Evolutionary conservation across 2,113 vertebrate species (phyloP).

Genomic region (Neotoma lepida): DNA sequence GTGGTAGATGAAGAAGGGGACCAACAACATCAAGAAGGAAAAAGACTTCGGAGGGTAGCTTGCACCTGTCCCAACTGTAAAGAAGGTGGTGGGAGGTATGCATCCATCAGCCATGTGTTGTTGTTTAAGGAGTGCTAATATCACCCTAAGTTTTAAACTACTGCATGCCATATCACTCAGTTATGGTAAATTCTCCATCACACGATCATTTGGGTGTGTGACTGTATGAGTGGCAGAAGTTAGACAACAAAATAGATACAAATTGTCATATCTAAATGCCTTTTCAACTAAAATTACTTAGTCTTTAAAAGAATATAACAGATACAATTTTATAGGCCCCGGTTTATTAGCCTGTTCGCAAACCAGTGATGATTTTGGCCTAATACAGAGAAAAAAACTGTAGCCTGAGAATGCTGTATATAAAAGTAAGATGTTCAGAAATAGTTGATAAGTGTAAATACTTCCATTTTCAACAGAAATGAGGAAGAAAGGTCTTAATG

Average conservation of each 20-base stretch:
- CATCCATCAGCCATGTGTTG: slow-evolving; percentile 29
- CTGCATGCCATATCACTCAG: slow-evolving; percentile 65
- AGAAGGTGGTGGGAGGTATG: slow-evolving; percentile 97
- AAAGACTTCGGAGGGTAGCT: slow-evolving; percentile 96
- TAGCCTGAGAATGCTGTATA: slow-evolving; percentile 35
- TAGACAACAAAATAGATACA: slow-evolving; percentile 41
- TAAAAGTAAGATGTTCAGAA: slow-evolving; percentile 34
- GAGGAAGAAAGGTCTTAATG: slow-evolving; percentile 39
- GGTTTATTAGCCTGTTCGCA: slow-evolving; percentile 26
- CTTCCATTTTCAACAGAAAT: slow-evolving; percentile 65
- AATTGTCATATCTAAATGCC: slow-evolving; percentile 14
- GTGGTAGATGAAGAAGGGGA: slow-evolving; percentile 97
- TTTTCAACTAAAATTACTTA: slow-evolving; percentile 51
- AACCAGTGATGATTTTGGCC: slow-evolving; percentile 23
- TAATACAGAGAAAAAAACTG: slow-evolving; percentile 57
- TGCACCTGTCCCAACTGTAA: slow-evolving; percentile 99
- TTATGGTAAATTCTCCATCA: slow-evolving; percentile 60
- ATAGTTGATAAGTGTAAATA: slow-evolving; percentile 45
- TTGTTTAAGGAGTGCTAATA: slow-evolving; percentile 20
- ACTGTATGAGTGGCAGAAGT: slow-evolving; percentile 51
- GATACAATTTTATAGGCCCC: slow-evolving; percentile 23
- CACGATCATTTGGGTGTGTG: slow-evolving; percentile 67
- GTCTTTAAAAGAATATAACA: neutral
- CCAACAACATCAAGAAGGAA: slow-evolving; percentile 95
- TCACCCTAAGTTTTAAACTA: slow-evolving; percentile 46